phyloP scores from a whole-genome alignment of 2,113 vertebrate genomes.

The Coregonus clupeaformis region DNA sequence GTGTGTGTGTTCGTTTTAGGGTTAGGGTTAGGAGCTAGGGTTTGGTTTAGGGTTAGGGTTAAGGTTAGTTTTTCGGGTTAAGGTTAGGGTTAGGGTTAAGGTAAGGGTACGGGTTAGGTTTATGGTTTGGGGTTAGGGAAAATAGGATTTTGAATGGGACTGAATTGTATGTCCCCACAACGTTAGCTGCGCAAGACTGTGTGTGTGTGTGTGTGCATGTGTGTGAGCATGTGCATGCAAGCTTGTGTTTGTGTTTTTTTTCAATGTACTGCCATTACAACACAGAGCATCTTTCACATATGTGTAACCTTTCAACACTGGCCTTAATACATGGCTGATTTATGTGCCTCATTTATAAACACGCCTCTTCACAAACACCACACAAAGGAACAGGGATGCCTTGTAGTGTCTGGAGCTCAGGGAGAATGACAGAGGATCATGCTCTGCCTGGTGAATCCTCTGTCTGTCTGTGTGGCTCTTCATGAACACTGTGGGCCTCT shows the following conservation, averaged over 20 bases:
- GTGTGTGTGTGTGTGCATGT: not conserved
- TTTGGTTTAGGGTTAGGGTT: no score
- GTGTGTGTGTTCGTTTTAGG: no score
- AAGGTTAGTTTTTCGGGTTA: no score
- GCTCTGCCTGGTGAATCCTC: not conserved
- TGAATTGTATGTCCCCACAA: no score
- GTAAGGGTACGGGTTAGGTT: no score
- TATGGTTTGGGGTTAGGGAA: no score
- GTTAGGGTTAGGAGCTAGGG: no score
- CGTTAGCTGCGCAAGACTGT: no score
- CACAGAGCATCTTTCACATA: not conserved
- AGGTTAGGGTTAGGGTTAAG: no score
- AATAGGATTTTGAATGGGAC: no score
- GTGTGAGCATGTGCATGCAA: not conserved
- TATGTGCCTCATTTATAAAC: not conserved
- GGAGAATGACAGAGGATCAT: not conserved
- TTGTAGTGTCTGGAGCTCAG: conserved; percentile 3
- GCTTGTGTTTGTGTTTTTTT: not conserved
- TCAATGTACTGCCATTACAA: not conserved
- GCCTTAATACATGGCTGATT: not conserved
- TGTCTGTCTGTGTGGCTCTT: not conserved
- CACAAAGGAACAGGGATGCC: not conserved
- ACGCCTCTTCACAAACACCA: not conserved
- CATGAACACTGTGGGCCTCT: no score
- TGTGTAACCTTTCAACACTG: not conserved